phyloP scores from a whole-genome alignment of 2,797 vertebrate genomes.

The Gymnocypris eckloni region DNA sequence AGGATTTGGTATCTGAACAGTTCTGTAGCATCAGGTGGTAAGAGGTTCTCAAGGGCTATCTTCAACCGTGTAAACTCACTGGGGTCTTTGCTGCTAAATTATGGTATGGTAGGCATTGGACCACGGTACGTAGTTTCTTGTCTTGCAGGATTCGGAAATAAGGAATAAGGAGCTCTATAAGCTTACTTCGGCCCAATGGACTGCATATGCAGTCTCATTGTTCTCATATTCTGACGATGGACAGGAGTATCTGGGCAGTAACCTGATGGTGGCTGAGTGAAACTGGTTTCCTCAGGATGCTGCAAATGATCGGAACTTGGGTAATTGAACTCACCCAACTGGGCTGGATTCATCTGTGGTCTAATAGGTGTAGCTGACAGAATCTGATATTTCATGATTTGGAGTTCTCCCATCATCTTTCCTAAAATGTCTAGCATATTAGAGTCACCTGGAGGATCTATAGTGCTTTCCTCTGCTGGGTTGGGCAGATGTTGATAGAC shows the following conservation, averaged over 20 bases:
- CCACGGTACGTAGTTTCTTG: background rate
- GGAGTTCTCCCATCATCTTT: background rate
- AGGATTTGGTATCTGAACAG: no score
- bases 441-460: background rate
- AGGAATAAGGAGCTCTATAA: background rate
- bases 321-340: background rate
- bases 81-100: background rate
- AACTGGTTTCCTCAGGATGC: background rate
- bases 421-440: background rate
- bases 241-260: background rate
- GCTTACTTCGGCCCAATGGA: background rate
- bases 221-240: background rate
- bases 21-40: no score
- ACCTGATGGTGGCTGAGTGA: background rate
- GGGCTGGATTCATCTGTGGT: no score
- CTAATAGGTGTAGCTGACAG: background rate
- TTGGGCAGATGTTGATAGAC: no score
- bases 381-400: conserved; percentile 13
- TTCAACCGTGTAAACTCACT: background rate
- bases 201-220: background rate
- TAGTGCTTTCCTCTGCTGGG: no score
- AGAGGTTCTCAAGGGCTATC: no score
- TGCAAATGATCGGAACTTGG: background rate
- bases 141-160: background rate
- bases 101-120: background rate